Evolutionary conservation across 2,797 vertebrate species (phyloP).

Genomic region (Falco peregrinus): DNA sequence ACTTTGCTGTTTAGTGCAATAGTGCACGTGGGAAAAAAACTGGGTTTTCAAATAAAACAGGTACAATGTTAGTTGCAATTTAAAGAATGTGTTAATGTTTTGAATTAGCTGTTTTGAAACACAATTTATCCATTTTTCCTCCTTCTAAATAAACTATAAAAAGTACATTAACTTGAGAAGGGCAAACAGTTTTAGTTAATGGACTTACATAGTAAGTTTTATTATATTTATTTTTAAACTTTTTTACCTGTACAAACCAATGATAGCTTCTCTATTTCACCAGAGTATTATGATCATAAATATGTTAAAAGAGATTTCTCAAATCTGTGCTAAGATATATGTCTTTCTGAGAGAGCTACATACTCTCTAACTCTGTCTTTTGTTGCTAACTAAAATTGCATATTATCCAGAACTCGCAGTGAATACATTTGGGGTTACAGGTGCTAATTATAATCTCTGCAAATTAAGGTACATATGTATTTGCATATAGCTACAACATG

Average conservation of each 20-base stretch:
- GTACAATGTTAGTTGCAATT: not conserved
- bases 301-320: not conserved
- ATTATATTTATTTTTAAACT: not conserved
- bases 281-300: not conserved
- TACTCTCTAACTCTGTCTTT: not conserved
- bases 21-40: not conserved
- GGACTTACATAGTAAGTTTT: not conserved
- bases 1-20: not conserved
- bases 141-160: not conserved
- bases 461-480: not conserved
- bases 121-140: not conserved
- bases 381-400: not conserved
- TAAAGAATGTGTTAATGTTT: not conserved
- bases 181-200: not conserved
- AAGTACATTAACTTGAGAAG: not conserved
- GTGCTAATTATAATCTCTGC: not conserved
- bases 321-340: not conserved
- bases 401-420: not conserved
- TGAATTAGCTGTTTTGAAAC: not conserved
- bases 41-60: not conserved
- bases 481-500: not conserved
- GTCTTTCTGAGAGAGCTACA: not conserved
- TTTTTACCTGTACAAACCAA: not conserved
- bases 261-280: not conserved
- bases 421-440: not conserved